phyloP scores from a whole-genome alignment of 2,888 invertebrate genomes.

The Cordilura impudica region DNA sequence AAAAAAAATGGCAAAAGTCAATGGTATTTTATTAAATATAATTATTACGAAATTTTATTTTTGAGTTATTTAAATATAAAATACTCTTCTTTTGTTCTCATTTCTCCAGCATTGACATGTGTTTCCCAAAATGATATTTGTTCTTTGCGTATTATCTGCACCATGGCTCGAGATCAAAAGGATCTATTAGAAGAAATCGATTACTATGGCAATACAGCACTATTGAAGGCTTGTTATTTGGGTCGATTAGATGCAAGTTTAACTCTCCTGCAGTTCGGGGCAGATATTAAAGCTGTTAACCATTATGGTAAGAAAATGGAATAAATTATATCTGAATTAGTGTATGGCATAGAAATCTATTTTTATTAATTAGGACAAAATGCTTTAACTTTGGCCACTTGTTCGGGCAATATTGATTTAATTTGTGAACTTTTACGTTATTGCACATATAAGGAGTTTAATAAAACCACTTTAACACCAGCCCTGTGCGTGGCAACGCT shows the following conservation, averaged over 20 bases:
- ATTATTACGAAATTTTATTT: neutral
- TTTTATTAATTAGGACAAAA: conserved; percentile 71
- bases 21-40: neutral
- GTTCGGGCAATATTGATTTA: conserved; percentile 68
- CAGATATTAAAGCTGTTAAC: conserved; percentile 72
- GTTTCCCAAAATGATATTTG: conserved; percentile 67
- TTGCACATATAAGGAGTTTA: conserved; percentile 74
- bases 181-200: conserved; percentile 71
- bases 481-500: conserved; percentile 74
- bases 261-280: conserved; percentile 68
- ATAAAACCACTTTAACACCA: conserved; percentile 74
- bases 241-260: conserved; percentile 69
- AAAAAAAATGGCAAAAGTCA: conserved; percentile 36
- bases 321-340: neutral
- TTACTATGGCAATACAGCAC: conserved; percentile 74
- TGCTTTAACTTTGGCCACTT: conserved; percentile 74
- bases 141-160: conserved; percentile 68
- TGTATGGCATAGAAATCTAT: neutral
- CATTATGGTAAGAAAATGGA: conserved; percentile 73
- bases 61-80: neutral
- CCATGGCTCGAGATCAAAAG: conserved; percentile 58
- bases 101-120: conserved; percentile 69
- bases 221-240: conserved; percentile 74
- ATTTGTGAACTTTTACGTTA: conserved; percentile 69
- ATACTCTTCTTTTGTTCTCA: neutral